A percentile compares a stretch with the other conserved stretches of the same genome.
Evolutionary conservation across 2,888 invertebrate species (phyloP).

Genomic region (Ichneumoninae sp.): DNA sequence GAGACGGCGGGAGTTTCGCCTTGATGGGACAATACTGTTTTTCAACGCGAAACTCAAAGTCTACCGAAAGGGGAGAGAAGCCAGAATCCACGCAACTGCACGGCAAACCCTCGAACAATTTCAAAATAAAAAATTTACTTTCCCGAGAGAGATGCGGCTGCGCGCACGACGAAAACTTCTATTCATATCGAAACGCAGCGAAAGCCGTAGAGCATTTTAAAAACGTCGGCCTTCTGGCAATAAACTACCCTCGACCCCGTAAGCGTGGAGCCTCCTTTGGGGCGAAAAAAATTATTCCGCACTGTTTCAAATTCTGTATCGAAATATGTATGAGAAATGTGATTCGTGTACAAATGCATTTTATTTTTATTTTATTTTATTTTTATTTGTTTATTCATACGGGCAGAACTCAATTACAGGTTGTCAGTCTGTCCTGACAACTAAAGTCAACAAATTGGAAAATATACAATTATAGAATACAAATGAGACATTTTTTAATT

Average conservation of each 20-base stretch:
- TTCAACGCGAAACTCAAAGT: slow-evolving; percentile 34
- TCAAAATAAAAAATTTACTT: neutral
- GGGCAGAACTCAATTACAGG: too few species aligned
- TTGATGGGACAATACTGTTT: slow-evolving; percentile 43
- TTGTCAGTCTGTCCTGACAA: too few species aligned
- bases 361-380: too few species aligned
- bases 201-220: neutral
- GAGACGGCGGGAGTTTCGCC: neutral
- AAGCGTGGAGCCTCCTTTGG: neutral
- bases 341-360: neutral
- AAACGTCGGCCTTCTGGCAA: neutral
- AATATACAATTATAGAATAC: too few species aligned
- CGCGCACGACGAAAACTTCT: slow-evolving; percentile 24
- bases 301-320: neutral
- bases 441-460: too few species aligned
- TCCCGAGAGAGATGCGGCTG: slow-evolving; percentile 17
- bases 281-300: neutral
- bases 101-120: slow-evolving; percentile 19
- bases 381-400: too few species aligned
- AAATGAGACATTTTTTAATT: too few species aligned
- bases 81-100: slow-evolving; percentile 12
- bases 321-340: neutral
- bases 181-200: neutral
- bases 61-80: neutral
- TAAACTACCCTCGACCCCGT: neutral